Evolutionary conservation across 1,140 invertebrate genomes (phyloP).

Genomic region (Danaus melanippus): DNA sequence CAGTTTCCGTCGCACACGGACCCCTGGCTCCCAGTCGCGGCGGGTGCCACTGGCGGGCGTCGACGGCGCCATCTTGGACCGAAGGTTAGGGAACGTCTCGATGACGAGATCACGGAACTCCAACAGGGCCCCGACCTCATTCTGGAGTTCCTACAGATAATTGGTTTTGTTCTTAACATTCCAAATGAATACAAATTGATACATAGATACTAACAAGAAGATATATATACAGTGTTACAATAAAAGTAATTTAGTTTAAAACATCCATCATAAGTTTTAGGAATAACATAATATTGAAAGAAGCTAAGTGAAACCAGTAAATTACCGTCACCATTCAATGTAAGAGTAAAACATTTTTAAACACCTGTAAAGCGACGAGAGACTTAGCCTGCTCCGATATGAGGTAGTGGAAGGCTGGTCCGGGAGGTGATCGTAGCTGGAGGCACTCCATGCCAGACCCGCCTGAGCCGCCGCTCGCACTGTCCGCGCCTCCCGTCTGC

Average conservation of each 20-base stretch:
- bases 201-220: too few relatives aligned
- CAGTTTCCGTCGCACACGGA: slow-evolving; percentile 81
- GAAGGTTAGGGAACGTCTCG: slow-evolving; percentile 90
- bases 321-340: too few relatives aligned
- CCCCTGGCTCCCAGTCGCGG: slow-evolving; percentile 83
- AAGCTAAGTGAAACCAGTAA: too few relatives aligned
- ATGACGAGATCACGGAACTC: slow-evolving; percentile 93
- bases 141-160: slow-evolving; percentile 83
- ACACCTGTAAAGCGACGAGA: slow-evolving; percentile 78
- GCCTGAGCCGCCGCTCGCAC: slow-evolving; percentile 72
- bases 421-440: slow-evolving; percentile 75
- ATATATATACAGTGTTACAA: too few relatives aligned
- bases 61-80: slow-evolving; percentile 80
- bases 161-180: neutral
- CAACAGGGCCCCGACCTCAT: slow-evolving; percentile 90
- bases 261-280: too few relatives aligned
- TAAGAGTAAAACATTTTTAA: neutral
- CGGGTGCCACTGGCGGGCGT: slow-evolving; percentile 60
- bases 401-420: slow-evolving; percentile 80
- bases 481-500: slow-evolving; percentile 68
- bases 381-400: slow-evolving; percentile 88
- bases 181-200: too few relatives aligned
- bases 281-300: too few relatives aligned
- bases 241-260: too few relatives aligned
- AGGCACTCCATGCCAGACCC: slow-evolving; percentile 81